Evolutionary conservation across 35 echinoderm and acorn worm species (phyloP).

Genomic region (Ptychodera flava): DNA sequence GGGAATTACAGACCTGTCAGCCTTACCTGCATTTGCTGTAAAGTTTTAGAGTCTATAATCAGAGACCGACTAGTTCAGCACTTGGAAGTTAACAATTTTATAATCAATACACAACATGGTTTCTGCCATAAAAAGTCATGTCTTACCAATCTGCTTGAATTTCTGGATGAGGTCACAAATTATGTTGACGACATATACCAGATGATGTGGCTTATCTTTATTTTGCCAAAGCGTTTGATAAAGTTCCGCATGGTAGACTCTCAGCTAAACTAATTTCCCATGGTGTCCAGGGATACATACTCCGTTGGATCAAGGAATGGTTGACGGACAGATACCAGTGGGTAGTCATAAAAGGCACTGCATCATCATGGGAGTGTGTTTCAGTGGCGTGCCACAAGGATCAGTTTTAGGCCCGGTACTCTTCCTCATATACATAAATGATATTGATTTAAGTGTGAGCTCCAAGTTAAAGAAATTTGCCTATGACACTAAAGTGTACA

Average conservation of each 20-base stretch:
- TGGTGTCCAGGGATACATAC: slow-evolving; percentile 2
- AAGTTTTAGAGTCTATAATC: slow-evolving; percentile 35
- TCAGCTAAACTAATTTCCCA: background rate
- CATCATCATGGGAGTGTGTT: background rate
- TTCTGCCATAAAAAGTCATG: background rate
- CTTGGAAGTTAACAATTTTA: slow-evolving; percentile 33
- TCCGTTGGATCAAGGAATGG: slow-evolving; percentile 13
- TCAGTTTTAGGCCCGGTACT: background rate
- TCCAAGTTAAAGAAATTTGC: too few relatives aligned
- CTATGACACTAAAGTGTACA: background rate
- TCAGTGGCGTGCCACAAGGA: background rate
- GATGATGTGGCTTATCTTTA: slow-evolving; percentile 5
- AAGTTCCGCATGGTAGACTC: slow-evolving; percentile 10
- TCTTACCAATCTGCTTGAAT: slow-evolving; percentile 10
- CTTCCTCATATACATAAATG: slow-evolving; percentile 16
- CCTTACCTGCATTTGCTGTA: slow-evolving; percentile 31
- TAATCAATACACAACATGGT: background rate
- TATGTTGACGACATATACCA: background rate
- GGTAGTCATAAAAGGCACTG: background rate
- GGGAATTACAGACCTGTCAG: slow-evolving; percentile 37
- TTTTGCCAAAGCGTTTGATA: slow-evolving; percentile 21
- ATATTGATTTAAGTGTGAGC: too few relatives aligned
- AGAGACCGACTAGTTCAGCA: slow-evolving; percentile 31
- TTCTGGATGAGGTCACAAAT: background rate
- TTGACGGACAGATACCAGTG: slow-evolving; percentile 3